Evolutionary conservation across 37 sponge, comb jelly and placozoan species (phyloP).

Genomic region (Hexactinellida sp.): DNA sequence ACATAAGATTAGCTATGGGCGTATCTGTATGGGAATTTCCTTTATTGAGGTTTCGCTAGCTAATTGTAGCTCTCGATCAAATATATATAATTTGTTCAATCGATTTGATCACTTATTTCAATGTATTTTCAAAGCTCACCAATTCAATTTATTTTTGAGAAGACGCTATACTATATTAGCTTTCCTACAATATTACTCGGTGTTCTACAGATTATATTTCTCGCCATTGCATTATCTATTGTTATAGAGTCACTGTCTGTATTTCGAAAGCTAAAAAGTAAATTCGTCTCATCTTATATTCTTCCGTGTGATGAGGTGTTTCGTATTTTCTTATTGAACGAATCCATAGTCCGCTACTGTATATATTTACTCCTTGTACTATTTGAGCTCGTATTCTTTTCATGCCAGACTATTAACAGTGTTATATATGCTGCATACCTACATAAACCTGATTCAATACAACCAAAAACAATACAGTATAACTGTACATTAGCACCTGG

Average conservation of each 20-base stretch:
- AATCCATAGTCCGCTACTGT: neutral
- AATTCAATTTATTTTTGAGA: neutral
- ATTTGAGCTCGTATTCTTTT: neutral
- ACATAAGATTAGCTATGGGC: too few relatives aligned
- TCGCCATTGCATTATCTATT: neutral
- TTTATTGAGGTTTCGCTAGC: too few relatives aligned
- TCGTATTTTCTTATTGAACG: neutral
- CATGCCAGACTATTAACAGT: neutral
- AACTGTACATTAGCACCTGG: neutral
- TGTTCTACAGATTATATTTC: neutral
- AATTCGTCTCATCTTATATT: neutral
- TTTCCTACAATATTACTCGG: neutral
- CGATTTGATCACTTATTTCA: too few relatives aligned
- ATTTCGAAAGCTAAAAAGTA: neutral
- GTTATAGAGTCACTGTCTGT: neutral
- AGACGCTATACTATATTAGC: neutral
- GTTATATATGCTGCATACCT: neutral
- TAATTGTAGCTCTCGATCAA: too few relatives aligned
- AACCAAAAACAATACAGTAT: too few relatives aligned
- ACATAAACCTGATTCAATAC: too few relatives aligned
- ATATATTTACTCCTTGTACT: neutral
- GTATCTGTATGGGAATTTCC: too few relatives aligned
- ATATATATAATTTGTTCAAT: too few relatives aligned
- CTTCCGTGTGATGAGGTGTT: neutral
- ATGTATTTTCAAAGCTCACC: too few relatives aligned